These are phyloP conservation scores for Coptotermes formosanus DNA, from an alignment of 1,140 invertebrate species.

Conservation along the genomic window DNA sequence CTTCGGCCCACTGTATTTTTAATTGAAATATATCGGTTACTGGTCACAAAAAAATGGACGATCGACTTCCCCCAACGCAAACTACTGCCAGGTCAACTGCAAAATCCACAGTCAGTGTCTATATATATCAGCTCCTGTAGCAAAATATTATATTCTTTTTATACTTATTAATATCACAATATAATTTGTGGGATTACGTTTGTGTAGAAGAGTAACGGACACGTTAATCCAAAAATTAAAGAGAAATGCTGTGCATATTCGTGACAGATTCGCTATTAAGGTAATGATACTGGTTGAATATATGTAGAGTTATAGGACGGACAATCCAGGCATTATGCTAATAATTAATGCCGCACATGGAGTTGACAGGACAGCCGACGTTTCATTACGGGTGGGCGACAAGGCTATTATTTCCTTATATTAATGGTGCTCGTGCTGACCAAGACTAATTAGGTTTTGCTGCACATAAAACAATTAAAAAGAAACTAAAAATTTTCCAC, in stretches of 20 bases:
- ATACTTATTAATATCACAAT: not conserved
- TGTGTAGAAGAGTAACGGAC: not conserved
- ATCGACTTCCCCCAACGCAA: too few species aligned
- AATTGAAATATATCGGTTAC: too few species aligned
- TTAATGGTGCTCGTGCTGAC: not conserved
- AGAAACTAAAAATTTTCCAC: too few species aligned
- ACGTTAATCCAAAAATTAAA: not conserved
- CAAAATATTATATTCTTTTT: too few species aligned
- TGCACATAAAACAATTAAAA: not conserved
- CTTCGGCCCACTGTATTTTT: too few species aligned
- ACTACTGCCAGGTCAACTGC: too few species aligned
- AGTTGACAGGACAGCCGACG: not conserved
- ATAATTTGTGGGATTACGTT: not conserved
- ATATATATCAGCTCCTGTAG: too few species aligned
- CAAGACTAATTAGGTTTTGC: not conserved
- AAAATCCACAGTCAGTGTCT: too few species aligned
- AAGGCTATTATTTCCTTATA: not conserved
- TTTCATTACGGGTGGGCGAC: not conserved
- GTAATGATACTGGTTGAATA: not conserved
- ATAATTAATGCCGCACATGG: not conserved
- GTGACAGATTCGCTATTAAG: not conserved
- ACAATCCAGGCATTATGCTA: too few species aligned
- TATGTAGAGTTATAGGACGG: not conserved
- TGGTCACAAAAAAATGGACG: too few species aligned
- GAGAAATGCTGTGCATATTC: not conserved